phyloP scores from a whole-genome alignment of 2,888 invertebrate genomes.

The Matsumyia berberina region DNA sequence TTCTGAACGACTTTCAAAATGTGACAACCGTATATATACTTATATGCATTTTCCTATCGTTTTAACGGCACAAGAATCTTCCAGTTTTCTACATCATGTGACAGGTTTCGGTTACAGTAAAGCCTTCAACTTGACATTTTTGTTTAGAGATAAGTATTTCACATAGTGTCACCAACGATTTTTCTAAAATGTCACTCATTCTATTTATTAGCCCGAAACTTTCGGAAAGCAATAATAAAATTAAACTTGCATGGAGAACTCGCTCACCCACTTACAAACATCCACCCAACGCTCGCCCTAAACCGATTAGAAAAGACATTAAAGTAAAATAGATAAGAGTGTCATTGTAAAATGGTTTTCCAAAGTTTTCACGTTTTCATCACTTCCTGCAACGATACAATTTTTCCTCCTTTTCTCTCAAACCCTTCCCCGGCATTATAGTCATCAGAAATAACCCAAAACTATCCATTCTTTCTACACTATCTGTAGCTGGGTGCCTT shows the following conservation, averaged over 20 bases:
- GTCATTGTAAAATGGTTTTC: slow-evolving; percentile 53
- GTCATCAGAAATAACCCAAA: slow-evolving; percentile 68
- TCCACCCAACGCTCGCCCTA: slow-evolving; percentile 9
- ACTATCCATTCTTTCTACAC: slow-evolving; percentile 52
- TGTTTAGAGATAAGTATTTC: no score
- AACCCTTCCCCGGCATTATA: slow-evolving; percentile 18
- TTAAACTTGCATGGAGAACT: not conserved
- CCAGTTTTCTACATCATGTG: no score
- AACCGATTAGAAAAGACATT: slow-evolving; percentile 54
- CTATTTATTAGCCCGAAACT: not conserved
- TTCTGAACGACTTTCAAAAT: no score
- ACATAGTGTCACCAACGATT: not conserved
- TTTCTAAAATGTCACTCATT: not conserved
- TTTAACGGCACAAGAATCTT: no score
- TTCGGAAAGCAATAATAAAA: not conserved
- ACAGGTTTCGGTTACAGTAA: no score
- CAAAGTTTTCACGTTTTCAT: slow-evolving; percentile 54
- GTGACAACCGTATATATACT: no score
- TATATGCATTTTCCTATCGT: no score
- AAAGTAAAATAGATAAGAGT: slow-evolving; percentile 51
- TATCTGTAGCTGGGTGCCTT: slow-evolving; percentile 51
- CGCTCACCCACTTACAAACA: not conserved
- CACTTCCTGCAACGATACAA: slow-evolving; percentile 54
- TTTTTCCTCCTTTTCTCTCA: not conserved
- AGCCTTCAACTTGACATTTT: no score